phyloP scores from a whole-genome alignment of 1,140 invertebrate genomes.

The Teleogryllus occipitalis region DNA sequence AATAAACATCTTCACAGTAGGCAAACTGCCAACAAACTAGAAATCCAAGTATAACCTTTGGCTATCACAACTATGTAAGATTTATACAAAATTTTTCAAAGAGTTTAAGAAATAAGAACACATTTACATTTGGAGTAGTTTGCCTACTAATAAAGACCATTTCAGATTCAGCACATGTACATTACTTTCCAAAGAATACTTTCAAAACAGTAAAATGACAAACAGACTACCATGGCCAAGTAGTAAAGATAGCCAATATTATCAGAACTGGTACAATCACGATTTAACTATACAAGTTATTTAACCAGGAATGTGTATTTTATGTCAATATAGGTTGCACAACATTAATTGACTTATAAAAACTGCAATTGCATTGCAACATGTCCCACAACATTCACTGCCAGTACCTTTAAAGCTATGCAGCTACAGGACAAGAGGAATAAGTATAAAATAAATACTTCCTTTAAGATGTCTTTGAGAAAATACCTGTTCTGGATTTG shows the following conservation, averaged over 20 bases:
- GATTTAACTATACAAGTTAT: not conserved
- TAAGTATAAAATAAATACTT: conserved; percentile 6
- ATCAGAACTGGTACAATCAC: conserved; percentile 1
- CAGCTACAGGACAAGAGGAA: conserved; percentile 3
- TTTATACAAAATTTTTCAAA: not conserved
- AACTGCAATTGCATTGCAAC: conserved; percentile 4
- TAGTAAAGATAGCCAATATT: not conserved
- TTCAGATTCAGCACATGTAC: not conserved
- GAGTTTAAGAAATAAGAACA: not conserved
- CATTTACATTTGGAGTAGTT: not conserved
- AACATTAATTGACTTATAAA: conserved; percentile 2
- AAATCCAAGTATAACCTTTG: not conserved
- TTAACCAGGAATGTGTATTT: conserved; percentile 5
- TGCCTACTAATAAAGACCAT: not conserved
- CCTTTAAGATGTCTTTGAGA: conserved; percentile 4
- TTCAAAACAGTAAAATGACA: conserved; percentile 1
- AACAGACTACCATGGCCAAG: not conserved
- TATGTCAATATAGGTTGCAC: not conserved
- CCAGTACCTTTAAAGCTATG: conserved; percentile 4
- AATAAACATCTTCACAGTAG: not conserved
- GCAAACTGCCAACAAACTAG: not conserved
- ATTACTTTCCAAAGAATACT: not conserved
- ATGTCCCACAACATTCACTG: conserved; percentile 3
- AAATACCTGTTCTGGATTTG: conserved; percentile 4
- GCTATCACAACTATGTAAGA: not conserved